Conservation (phyloP, 2,113 vertebrate species). For the Leptocoma aspasia region DNA sequence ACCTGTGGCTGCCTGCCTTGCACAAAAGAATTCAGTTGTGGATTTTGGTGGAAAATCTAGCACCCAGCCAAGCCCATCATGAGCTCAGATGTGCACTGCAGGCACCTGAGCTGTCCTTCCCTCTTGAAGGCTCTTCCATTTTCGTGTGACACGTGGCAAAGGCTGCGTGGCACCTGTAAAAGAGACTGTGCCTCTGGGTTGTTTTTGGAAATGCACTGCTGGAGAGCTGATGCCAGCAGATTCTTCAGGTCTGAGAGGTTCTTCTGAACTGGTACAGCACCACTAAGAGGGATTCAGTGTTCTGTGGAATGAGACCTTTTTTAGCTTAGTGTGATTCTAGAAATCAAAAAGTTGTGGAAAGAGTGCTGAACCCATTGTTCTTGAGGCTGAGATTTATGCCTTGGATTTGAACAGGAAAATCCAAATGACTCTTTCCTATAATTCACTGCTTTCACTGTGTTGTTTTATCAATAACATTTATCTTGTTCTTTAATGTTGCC, state of each 20-base stretch:
- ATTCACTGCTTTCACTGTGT: not conserved
- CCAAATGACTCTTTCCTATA: not conserved
- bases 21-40: not conserved
- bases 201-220: not conserved
- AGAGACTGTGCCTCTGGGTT: not conserved
- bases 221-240: not conserved
- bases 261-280: not conserved
- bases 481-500: not conserved
- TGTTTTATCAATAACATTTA: not conserved
- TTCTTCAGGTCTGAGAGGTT: not conserved
- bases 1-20: not conserved
- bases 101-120: not conserved
- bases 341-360: conserved; percentile 22
- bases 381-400: not conserved
- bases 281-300: not conserved
- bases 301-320: not conserved
- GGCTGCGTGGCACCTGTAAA: not conserved
- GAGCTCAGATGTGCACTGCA: not conserved
- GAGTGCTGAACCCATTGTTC: not conserved
- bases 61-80: too few relatives aligned
- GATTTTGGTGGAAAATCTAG: not conserved
- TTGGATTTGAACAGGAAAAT: not conserved
- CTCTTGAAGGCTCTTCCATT: not conserved
- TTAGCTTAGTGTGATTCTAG: not conserved
- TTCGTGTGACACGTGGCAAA: not conserved